Percentiles rank a stretch among this genome's conserved stretches.
phyloP scores from a whole-genome alignment of 2,113 vertebrate genomes.

The Pedionomus torquatus region DNA sequence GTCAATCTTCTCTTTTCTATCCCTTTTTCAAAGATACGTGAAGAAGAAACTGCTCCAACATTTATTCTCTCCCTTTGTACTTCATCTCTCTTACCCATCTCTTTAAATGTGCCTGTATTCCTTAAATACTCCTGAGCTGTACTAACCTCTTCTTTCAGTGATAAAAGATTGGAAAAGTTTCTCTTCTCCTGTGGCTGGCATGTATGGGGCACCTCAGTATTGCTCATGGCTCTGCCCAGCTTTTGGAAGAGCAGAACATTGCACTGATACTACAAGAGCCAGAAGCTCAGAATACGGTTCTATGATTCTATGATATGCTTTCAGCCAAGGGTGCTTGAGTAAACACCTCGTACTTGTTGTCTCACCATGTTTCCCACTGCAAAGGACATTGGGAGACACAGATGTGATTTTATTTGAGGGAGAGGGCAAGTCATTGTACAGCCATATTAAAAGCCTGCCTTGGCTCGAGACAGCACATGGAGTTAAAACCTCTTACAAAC shows the following conservation, averaged over 20 bases:
- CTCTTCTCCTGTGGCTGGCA: background rate
- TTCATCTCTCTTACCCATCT: background rate
- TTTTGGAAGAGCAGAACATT: background rate
- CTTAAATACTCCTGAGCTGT: background rate
- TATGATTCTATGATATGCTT: too few species aligned
- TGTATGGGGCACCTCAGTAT: background rate
- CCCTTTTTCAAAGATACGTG: background rate
- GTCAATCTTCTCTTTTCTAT: background rate
- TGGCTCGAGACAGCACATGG: background rate
- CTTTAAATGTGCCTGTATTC: background rate
- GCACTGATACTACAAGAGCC: background rate
- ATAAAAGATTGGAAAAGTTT: too few species aligned
- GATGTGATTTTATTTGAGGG: background rate
- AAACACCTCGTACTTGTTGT: background rate
- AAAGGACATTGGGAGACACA: background rate
- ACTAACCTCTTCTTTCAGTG: background rate
- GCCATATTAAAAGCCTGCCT: background rate
- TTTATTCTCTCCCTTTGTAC: background rate
- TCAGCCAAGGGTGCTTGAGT: background rate
- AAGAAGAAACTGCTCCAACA: background rate
- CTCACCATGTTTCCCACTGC: background rate
- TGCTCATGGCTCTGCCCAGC: background rate
- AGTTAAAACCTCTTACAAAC: background rate
- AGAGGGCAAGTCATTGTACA: background rate
- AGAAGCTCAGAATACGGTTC: background rate